Conservation (phyloP, 2,888 invertebrate genomes). For the Baccha elongata region DNA sequence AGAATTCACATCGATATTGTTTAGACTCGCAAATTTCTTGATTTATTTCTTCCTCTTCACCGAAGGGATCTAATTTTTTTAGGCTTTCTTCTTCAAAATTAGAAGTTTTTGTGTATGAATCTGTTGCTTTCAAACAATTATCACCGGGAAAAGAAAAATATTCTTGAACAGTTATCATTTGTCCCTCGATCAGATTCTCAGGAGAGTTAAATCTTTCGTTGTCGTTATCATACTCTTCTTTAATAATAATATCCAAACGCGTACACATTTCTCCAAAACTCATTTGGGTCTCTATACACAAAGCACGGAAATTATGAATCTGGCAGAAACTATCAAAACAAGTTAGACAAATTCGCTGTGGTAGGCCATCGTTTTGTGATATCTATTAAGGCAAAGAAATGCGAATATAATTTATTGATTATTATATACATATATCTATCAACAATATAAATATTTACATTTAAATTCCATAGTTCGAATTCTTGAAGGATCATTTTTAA, state of each 20-base stretch:
- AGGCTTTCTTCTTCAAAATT: background rate
- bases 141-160: slow-evolving; percentile 51
- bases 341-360: slow-evolving; percentile 52
- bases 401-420: background rate
- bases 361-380: slow-evolving; percentile 48
- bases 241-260: slow-evolving; percentile 59
- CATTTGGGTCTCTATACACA: slow-evolving; percentile 53
- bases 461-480: slow-evolving; percentile 58
- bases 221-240: slow-evolving; percentile 16
- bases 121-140: background rate
- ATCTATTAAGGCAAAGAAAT: slow-evolving; percentile 14
- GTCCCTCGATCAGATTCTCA: slow-evolving; percentile 40
- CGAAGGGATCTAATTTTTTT: background rate
- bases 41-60: background rate
- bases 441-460: slow-evolving; percentile 20
- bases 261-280: slow-evolving; percentile 59
- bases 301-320: slow-evolving; percentile 57
- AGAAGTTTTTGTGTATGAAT: background rate
- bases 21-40: slow-evolving; percentile 16
- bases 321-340: slow-evolving; percentile 68
- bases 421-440: background rate
- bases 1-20: slow-evolving; percentile 47
- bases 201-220: slow-evolving; percentile 20
- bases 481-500: slow-evolving; percentile 43
- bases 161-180: slow-evolving; percentile 53